phyloP scores from a whole-genome alignment of 2,113 vertebrate genomes.

The Candoia aspera region DNA sequence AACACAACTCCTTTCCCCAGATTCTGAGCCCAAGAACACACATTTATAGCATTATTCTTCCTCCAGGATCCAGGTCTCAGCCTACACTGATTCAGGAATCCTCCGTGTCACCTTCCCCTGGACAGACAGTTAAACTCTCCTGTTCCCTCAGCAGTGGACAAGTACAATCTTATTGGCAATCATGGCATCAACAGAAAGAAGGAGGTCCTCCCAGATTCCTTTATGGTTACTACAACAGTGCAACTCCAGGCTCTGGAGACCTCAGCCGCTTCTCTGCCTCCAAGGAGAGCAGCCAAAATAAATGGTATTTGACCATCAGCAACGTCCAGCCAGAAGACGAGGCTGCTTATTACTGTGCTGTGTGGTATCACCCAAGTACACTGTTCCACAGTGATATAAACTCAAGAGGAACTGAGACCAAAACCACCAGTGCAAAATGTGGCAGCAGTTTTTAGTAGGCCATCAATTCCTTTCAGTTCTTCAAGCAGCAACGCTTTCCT shows the following conservation, averaged over 20 bases:
- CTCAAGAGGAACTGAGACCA: slow-evolving; percentile 11
- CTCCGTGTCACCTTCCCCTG: too few species aligned
- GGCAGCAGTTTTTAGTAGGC: too few species aligned
- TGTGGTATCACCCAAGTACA: background rate
- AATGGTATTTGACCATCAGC: slow-evolving; percentile 10
- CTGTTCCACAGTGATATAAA: background rate
- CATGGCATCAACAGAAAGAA: background rate
- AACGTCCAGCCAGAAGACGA: background rate
- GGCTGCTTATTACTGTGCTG: background rate
- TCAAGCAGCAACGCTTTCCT: too few species aligned
- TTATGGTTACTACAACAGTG: background rate
- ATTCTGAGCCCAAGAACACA: too few species aligned
- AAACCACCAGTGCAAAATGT: background rate
- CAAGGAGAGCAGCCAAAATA: background rate
- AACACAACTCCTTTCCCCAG: too few species aligned
- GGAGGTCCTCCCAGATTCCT: background rate
- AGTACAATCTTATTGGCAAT: accelerated
- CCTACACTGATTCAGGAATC: too few species aligned
- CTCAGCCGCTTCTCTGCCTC: background rate
- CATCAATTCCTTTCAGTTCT: background rate
- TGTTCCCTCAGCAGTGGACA: background rate
- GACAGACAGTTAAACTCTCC: background rate
- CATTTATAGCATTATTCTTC: too few species aligned
- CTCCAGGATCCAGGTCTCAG: too few species aligned
- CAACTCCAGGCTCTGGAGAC: background rate